Conservation (phyloP, 2,113 vertebrate species). For the Mesitornis unicolor region DNA sequence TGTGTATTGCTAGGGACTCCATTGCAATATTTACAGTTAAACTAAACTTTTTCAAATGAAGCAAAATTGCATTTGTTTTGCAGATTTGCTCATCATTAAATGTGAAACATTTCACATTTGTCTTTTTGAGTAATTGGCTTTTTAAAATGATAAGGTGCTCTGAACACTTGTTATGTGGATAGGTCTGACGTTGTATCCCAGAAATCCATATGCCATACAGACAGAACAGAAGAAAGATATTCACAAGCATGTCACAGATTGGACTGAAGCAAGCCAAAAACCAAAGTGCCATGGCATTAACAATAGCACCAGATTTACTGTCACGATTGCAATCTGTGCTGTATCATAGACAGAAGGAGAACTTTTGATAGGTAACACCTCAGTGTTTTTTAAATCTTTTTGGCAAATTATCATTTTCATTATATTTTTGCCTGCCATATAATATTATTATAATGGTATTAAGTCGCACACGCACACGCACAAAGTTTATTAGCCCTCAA, state of each 20-base stretch:
- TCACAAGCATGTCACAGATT: conserved; percentile 91
- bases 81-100: conserved; percentile 87
- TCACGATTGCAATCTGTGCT: conserved; percentile 92
- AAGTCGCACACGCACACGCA: conserved; percentile 39
- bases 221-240: conserved; percentile 90
- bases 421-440: conserved; percentile 88
- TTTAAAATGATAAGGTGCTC: conserved; percentile 89
- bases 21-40: conserved; percentile 87
- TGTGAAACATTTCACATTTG: conserved; percentile 89
- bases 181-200: conserved; percentile 88
- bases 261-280: conserved; percentile 88
- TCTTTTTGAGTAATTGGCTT: conserved; percentile 89
- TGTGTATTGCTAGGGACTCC: conserved; percentile 83
- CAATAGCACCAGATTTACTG: conserved; percentile 91
- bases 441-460: conserved; percentile 80
- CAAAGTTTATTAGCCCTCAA: conserved; percentile 67
- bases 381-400: conserved; percentile 86
- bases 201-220: conserved; percentile 93
- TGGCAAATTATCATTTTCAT: conserved; percentile 90
- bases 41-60: conserved; percentile 82
- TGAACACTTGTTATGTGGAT: conserved; percentile 89
- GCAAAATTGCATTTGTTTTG: conserved; percentile 86
- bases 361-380: conserved; percentile 90
- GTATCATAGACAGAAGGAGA: conserved; percentile 88
- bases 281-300: conserved; percentile 89